phyloP scores from a whole-genome alignment of 2,888 invertebrate genomes.

The Dichetophora obliterata region DNA sequence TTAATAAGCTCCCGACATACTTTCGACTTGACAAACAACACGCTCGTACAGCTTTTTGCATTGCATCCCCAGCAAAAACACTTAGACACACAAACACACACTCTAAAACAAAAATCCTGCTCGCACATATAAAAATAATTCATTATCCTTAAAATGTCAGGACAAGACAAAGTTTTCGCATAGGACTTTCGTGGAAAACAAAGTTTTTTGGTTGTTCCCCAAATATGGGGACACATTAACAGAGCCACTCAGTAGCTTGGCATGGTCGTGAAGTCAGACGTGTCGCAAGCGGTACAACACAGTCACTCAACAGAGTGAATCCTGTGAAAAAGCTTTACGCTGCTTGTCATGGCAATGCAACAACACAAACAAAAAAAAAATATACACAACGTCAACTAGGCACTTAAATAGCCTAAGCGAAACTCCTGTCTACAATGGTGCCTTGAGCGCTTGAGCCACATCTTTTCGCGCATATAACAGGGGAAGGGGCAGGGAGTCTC shows the following conservation, averaged over 20 bases:
- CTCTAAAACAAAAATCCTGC: background rate
- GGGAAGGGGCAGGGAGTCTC: background rate
- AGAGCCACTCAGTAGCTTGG: background rate
- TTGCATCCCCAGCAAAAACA: background rate
- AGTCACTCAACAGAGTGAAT: background rate
- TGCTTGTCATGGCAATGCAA: background rate
- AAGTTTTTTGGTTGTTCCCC: background rate
- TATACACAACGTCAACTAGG: background rate
- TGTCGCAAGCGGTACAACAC: background rate
- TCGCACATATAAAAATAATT: constrained; percentile 27
- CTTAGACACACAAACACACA: background rate
- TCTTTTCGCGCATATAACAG: background rate
- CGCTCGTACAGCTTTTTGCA: background rate
- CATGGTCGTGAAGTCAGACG: background rate
- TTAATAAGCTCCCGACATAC: constrained; percentile 21
- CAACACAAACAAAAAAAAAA: constrained; percentile 7
- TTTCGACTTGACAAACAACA: constrained; percentile 6
- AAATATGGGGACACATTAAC: constrained; percentile 37
- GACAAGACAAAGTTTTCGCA: constrained; percentile 29
- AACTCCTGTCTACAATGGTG: background rate
- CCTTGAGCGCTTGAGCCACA: background rate
- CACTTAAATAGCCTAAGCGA: constrained; percentile 5
- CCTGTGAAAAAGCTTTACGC: background rate
- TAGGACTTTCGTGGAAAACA: constrained; percentile 3
- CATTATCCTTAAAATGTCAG: constrained; percentile 38